phyloP scores from a whole-genome alignment of 2,888 invertebrate genomes.

The Cosmia pyralina region DNA sequence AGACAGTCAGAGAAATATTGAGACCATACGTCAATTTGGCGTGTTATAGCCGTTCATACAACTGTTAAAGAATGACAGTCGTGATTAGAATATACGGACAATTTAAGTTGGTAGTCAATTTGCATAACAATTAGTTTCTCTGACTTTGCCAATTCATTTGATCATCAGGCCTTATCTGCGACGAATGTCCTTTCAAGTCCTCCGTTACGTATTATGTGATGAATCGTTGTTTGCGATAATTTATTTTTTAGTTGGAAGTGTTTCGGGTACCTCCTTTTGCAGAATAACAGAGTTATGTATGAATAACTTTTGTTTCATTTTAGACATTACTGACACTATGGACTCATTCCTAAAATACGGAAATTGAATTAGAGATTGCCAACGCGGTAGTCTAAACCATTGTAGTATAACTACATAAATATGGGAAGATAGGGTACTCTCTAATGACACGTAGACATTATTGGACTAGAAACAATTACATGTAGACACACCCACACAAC shows the following conservation, averaged over 20 bases:
- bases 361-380: too few relatives aligned
- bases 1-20: too few relatives aligned
- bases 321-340: too few relatives aligned
- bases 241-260: background rate
- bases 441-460: too few relatives aligned
- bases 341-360: too few relatives aligned
- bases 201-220: background rate
- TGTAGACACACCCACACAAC: too few relatives aligned
- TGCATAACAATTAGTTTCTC: background rate
- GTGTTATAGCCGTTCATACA: background rate
- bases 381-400: background rate
- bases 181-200: conserved; percentile 1
- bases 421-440: too few relatives aligned
- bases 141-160: background rate
- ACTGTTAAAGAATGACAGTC: background rate
- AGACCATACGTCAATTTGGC: background rate
- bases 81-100: background rate
- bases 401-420: too few relatives aligned
- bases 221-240: background rate
- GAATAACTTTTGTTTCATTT: background rate
- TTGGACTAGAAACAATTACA: too few relatives aligned
- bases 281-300: background rate
- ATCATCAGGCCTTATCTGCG: conserved; percentile 9
- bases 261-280: background rate
- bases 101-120: background rate